Evolutionary conservation across 2,888 invertebrate species (phyloP), one percentile per base, ranked within the genome.

Genomic region (Eilema depressum): DNA sequence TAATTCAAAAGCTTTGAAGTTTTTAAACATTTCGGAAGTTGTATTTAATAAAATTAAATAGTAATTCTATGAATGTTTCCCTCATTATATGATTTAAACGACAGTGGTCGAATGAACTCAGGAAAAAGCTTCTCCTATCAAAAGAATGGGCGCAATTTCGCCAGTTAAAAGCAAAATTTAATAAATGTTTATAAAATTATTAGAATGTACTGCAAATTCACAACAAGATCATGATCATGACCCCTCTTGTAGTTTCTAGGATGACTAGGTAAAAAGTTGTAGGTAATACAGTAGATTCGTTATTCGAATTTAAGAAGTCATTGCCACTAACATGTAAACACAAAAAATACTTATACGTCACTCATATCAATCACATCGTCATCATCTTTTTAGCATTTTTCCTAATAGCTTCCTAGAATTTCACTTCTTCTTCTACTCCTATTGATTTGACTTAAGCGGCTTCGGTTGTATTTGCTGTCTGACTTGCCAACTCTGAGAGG

Each of bases 1-100:
- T 74, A 66, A 69, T 70, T 72, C 53, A 72, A 60, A 57, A 62
- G 56, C 10, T 68, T 14, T 26, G 28, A 56, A 12, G 26, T 67
- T 59, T 59, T 60, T 28, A 41, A 60, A 69, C 20, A 33, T 61
- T 56, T 47, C 37, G 63, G 63, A 28, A 47, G 10, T 66, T 59
- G 62, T 30, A 47, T 63, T 41, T 25, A 63, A 41, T 63, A 26
- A 30, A 33, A 63, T 59, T 63, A 26, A 59, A 33, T 53, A 25
- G 33, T 37, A 66, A 30, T 53, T 28, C 14, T 64, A 12, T 64
- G 11, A 63, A 63, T 41, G 25, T 17, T 63, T 41, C 25, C 10
- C 3, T 41, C 10, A 20, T 63, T 25, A 26, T 25, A 41, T 26
- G 17, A 20, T 63, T 26, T 63, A 8, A 20, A 26, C 20, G 10